Evolutionary conservation across 2,888 invertebrate genomes (phyloP).

Genomic region (Acleris sparsana): DNA sequence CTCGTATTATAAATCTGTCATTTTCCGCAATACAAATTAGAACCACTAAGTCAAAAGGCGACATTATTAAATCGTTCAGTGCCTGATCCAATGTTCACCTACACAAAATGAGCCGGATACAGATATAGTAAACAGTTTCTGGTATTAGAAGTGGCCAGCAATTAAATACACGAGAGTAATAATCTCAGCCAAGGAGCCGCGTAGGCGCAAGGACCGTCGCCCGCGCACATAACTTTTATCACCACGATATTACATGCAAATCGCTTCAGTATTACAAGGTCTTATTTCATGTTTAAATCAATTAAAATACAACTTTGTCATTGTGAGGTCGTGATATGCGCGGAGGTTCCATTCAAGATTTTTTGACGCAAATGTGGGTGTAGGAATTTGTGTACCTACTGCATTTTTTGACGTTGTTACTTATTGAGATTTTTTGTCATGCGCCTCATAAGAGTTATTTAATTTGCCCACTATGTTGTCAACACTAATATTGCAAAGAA

Average conservation of each 20-base stretch:
- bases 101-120: no score
- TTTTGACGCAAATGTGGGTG: constrained; percentile 25
- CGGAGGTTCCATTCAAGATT: constrained; percentile 22
- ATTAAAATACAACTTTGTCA: constrained; percentile 17
- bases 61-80: no score
- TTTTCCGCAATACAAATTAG: constrained; percentile 8
- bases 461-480: constrained; percentile 15
- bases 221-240: constrained; percentile 45
- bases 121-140: no score
- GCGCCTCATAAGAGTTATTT: constrained; percentile 19
- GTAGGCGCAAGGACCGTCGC: constrained; percentile 50
- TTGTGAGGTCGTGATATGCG: neutral
- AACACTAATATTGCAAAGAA: neutral
- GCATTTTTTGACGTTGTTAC: constrained; percentile 22
- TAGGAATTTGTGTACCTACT: constrained; percentile 29
- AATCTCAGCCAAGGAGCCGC: constrained; percentile 29
- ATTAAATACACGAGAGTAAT: constrained; percentile 19
- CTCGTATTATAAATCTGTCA: constrained; percentile 12
- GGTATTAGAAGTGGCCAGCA: constrained; percentile 5
- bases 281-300: constrained; percentile 45
- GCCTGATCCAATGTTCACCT: no score
- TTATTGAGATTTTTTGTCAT: constrained; percentile 18
- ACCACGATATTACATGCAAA: constrained; percentile 62
- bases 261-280: constrained; percentile 53
- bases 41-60: constrained; percentile 20